Evolutionary conservation across 2,797 vertebrate species (phyloP).

Genomic region (Liparis tanakae): DNA sequence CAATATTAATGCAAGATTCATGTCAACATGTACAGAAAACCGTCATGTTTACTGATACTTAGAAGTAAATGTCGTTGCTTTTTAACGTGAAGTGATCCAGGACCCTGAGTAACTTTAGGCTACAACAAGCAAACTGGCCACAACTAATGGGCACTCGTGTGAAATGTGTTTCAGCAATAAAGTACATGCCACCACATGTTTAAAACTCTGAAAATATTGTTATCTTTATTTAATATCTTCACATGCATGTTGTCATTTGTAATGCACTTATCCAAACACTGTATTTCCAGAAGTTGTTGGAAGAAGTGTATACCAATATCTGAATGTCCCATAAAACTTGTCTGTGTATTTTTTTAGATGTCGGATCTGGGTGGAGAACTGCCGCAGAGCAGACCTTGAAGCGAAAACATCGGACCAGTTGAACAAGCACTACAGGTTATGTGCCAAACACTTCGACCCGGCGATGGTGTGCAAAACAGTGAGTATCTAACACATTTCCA

Average conservation of each 20-base stretch:
- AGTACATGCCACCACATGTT: no score
- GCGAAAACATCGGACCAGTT: constrained; percentile 97
- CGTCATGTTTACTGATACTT: neutral
- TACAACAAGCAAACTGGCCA: neutral
- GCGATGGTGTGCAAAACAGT: constrained; percentile 98
- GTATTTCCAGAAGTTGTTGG: neutral
- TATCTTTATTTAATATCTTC: no score
- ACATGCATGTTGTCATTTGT: neutral
- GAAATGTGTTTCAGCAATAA: neutral
- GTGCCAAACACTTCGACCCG: constrained; percentile 97
- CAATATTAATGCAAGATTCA: neutral
- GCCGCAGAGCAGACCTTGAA: constrained; percentile 95
- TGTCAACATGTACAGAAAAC: neutral
- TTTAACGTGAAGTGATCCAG: neutral
- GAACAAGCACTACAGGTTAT: constrained; percentile 97
- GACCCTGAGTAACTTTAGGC: neutral
- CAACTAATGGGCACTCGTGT: neutral
- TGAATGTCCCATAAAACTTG: neutral
- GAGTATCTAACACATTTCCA: constrained; percentile 69
- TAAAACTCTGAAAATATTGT: no score
- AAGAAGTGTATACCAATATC: neutral
- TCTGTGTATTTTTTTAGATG: constrained; percentile 81
- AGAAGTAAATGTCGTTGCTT: neutral
- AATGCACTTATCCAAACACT: neutral
- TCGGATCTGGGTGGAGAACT: constrained; percentile 98